Base-by-base conservation (phyloP, 2,113 vertebrate genomes). In the Prietella phreatophila region DNA sequence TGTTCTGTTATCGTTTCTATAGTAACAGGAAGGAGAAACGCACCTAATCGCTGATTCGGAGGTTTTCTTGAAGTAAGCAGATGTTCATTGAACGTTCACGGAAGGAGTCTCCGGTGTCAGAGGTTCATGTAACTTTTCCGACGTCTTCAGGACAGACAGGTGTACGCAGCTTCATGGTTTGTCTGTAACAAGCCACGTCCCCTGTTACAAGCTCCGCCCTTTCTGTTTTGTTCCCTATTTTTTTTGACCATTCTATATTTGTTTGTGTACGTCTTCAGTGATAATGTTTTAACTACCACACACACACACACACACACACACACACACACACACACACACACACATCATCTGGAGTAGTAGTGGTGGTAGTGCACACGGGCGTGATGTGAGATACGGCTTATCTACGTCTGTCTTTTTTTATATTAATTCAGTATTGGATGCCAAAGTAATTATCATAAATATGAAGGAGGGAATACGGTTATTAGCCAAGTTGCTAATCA, bases 371-470 rank as follows among this genome's bases (percentile, higher is more conserved):
- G 27, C 39, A 47, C 42, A 25, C 11, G 73, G 22, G 73, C 50
- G 39, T 76, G 73, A 47, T 76, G 27, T 27, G 73, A 76, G 39
- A 47, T 22, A 0, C 36, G 4, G 39, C 22, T 76, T 71, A 30
- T 71, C 79, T 73, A 53, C 19, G 13, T 87, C 33, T 73, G 14
- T 71, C 25, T 36, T 25, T 56, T 36, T 82, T 36, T 25, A 10
- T 63, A 69, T 20, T 30, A 65, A 47, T 67, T 84, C 82, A 84
- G 56, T 61, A 83, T 83, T 58, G 63, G 60, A 63, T 83, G 56
- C 81, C 81, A 83, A 83, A 42, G 39, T 58, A 83, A 83, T 58
- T 83, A 83, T 27, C 58, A 83, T 83, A 61, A 83, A 61, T 63
- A 83, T 83, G 81, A 61, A 83, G 47, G 56, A 76, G 73, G 73